Base-by-base conservation (phyloP, 2,888 invertebrate genomes). In the Dastarcus helophoroides region DNA sequence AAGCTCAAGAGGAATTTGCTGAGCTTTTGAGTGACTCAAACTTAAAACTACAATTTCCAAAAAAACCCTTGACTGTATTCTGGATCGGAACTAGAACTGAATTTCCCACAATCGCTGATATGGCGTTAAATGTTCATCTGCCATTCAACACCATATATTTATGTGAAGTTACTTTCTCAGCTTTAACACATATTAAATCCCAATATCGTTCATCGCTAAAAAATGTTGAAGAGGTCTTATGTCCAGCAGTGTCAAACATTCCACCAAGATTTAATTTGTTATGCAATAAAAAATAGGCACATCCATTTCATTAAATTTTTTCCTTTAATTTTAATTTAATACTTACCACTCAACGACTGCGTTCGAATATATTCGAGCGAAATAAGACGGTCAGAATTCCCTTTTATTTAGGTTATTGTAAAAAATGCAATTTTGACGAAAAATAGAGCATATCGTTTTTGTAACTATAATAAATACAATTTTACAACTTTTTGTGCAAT, bases 191-290 rank as follows among this genome's bases (percentile, higher is more conserved):
- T 19, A 19, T 19, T 7, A 19, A 19, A 19, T 19, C 19, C 8
- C 31, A 40, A 32, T 39, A 39, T 37, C 38, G 38, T 37, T 40
- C 37, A 35, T 3, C 37, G 27, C 17, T 40, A 34, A 40, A 35
- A 40, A 38, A 34, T 34, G 5, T 22, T 22, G 22, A 22, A 22
- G 35, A 39, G 27, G 31, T 36, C 32, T 40, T 38, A 38, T 36
- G 38, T 34, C 32, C 38, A 37, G 40, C 36, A 36, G 35, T 38
- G 10, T 40, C 34, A 38, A 36, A 38, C 33, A 39, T 37, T 37
- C 23, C 32, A 36, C 40, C 37, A 27, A 35, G 40, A 38, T 40
- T 39, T 40, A 26, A 37, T 41, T 40, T 37, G 35, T 39, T 39
- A 41, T 41, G 41, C 34, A 41, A 31, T 35, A 37, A 41, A 36